Percentiles rank a stretch among this genome's conserved stretches.
Conservation (phyloP, 2,888 invertebrate species). For the Teinopalpus imperialis region DNA sequence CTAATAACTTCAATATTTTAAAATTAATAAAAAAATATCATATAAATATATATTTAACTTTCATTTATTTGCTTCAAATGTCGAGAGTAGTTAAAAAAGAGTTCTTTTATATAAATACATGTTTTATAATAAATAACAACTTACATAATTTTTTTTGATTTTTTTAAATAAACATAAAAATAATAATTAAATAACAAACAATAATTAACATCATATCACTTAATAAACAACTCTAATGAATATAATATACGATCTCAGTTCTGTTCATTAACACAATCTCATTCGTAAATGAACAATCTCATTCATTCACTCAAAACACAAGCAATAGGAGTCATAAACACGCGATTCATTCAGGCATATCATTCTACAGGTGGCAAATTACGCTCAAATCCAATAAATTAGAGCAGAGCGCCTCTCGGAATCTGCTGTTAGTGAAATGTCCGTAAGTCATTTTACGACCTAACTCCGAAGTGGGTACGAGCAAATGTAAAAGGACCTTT, state of each 20-base stretch:
- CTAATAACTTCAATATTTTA: no score
- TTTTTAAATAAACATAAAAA: no score
- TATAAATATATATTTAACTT: no score
- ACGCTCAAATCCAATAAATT: constrained; percentile 68
- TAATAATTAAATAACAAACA: no score
- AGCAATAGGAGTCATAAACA: constrained; percentile 25
- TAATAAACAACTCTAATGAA: no score
- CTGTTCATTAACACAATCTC: neutral
- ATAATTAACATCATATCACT: no score
- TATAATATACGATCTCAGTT: neutral
- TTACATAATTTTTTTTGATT: no score
- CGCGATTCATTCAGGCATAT: constrained; percentile 39
- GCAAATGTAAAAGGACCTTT: constrained; percentile 25
- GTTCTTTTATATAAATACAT: no score
- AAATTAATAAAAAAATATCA: no score
- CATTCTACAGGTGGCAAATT: constrained; percentile 73
- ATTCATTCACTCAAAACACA: constrained; percentile 15
- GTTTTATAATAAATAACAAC: no score
- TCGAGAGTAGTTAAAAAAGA: no score
- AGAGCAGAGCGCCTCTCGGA: constrained; percentile 53
- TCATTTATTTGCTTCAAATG: no score
- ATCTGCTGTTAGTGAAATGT: constrained; percentile 41
- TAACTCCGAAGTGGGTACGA: constrained; percentile 23
- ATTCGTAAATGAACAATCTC: constrained; percentile 3
- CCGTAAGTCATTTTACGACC: constrained; percentile 29